Base-by-base conservation (phyloP, 2,113 vertebrate species). In the Cyanistes caeruleus region DNA sequence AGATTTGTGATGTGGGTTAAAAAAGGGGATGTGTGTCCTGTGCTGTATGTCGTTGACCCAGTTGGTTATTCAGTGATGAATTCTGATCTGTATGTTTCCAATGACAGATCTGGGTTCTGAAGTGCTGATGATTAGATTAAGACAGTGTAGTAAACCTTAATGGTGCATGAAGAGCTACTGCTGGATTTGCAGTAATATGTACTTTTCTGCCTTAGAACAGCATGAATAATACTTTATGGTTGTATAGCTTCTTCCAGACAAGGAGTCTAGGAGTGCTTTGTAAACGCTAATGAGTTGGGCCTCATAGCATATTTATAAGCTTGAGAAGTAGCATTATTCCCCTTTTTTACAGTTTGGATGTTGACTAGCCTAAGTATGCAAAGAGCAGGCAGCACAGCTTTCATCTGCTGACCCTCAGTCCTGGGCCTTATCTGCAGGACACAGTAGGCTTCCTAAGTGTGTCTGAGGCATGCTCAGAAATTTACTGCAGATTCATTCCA, bases 81-180 rank as follows among this genome's bases (percentile, higher is more conserved):
- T 88, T 70, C 73, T 82, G 80, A 84, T 92, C 88, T 91, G 44
- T 81, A 13, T 89, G 92, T 91, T 96, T 94, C 10, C 0, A 91
- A 79, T 89, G 96, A 95, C 93, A 96, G 95, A 91, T 95, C 92
- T 95, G 91, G 94, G 88, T 95, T 93, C 88, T 89, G 96, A 95
- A 96, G 80, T 97, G 96, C 90, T 94, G 96, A 89, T 89, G 95
- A 94, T 93, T 91, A 93, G 90, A 92, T 96, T 96, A 95, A 92
- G 90, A 87, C 88, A 79, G 65, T 84, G 88, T 90, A 76, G 92
- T 96, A 92, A 96, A 96, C 89, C 86, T 87, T 93, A 96, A 94
- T 93, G 93, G 93, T 78, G 92, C 90, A 95, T 94, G 95, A 90
- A 95, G 87, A 95, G 73, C 95, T 94, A 49, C 86, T 89, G 86